Conservation (phyloP, 2,888 invertebrate species). For the Metalampra italica region DNA sequence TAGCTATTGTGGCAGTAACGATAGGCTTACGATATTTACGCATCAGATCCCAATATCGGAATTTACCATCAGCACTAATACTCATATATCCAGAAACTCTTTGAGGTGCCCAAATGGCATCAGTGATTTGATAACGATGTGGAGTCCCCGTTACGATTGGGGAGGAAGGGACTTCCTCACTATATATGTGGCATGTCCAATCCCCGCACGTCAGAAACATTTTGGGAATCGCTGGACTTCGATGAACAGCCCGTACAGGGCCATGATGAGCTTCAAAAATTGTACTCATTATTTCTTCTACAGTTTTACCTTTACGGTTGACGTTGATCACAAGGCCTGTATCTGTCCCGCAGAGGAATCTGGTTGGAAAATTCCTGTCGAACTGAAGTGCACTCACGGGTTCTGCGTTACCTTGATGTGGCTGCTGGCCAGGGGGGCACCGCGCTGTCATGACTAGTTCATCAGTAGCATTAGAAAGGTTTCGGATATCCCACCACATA, state of each 20-base stretch:
- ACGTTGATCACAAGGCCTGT: conserved; percentile 72
- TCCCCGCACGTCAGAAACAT: conserved; percentile 83
- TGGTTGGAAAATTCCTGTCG: conserved; percentile 83
- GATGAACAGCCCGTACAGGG: conserved; percentile 79
- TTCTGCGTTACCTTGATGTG: conserved; percentile 69
- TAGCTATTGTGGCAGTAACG: conserved; percentile 78
- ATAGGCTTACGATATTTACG: conserved; percentile 83
- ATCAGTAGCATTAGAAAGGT: conserved; percentile 77
- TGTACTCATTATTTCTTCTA: conserved; percentile 77
- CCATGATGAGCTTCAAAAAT: conserved; percentile 77
- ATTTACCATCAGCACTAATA: conserved; percentile 77
- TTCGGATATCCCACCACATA: conserved; percentile 83
- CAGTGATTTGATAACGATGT: conserved; percentile 35
- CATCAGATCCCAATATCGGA: conserved; percentile 89
- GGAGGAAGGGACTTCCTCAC: conserved; percentile 78
- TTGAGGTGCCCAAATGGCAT: conserved; percentile 46
- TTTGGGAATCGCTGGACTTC: conserved; percentile 81
- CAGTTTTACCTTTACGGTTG: conserved; percentile 82
- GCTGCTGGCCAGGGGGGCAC: conserved; percentile 54
- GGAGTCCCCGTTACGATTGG: conserved; percentile 43
- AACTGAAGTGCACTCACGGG: conserved; percentile 82
- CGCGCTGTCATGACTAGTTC: conserved; percentile 79
- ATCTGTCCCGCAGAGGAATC: conserved; percentile 52
- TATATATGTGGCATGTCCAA: conserved; percentile 81
- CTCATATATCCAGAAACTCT: conserved; percentile 57